Base-by-base conservation (phyloP, 1,140 invertebrate genomes). In the Drosophila nigromelanica region DNA sequence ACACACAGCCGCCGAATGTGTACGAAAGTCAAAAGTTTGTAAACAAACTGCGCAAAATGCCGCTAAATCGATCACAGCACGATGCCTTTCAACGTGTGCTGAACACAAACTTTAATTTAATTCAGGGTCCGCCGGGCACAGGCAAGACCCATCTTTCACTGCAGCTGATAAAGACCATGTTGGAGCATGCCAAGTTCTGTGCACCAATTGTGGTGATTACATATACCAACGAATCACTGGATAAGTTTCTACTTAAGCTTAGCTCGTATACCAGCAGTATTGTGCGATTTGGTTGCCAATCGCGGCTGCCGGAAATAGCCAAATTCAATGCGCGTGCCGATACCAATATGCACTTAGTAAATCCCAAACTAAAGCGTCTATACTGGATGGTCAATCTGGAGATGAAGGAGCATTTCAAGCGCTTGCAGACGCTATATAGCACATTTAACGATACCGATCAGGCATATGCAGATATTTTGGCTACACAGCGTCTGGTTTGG, bases 201-300 rank as follows among this genome's bases (percentile, higher is more conserved):
- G 62, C 90, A 3, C 95, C 96, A 3, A 95, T 98, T 59, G 91
- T 98, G 1, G 93, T 98, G 8, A 94, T 98, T n/a, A 97, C 96
- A 80, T 97, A 95, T 75, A 98, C 96, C 1, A 98, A 98, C 89
- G 96, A 98, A 92, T 97, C 97, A 0, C 87, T 98, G 5, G 97
- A 98, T 93, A 96, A 98, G 89, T 98, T 98, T 92, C 91, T 98
- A 12, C 95, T 97, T 90, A 96, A 95, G 24, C 94, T 14, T 54
- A 90, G 15, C 89, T 3, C 58, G 0, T 50, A 93, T 2, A 95
- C 94, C 3, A 45, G 92, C 0, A 92, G 93, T 11, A 92, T 97
- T 52, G 93, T 96, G 12, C 93, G 97, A 33, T 93, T 98, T 71
- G 97, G 97, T 6, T 94, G 94, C 2, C 94, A 95, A 90, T 95